Conservation (phyloP, 2,797 vertebrate species). For the Rhincodon typus region DNA sequence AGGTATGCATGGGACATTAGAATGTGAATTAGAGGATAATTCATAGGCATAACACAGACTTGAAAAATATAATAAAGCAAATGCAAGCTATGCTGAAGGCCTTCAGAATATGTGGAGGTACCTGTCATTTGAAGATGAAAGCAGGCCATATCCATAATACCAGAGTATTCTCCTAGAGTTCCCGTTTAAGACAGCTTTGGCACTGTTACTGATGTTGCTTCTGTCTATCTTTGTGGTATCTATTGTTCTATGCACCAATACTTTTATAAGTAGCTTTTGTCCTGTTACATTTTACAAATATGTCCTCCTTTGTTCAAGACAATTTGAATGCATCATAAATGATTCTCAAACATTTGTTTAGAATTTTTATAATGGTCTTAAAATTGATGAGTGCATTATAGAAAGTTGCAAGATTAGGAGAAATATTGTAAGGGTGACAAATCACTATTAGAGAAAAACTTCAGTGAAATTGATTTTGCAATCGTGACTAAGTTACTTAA, state of each 20-base stretch:
- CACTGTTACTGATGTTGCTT: neutral
- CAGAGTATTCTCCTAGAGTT: neutral
- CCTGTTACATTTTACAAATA: neutral
- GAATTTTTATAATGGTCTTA: neutral
- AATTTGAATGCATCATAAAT: neutral
- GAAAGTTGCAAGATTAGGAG: neutral
- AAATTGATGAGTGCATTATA: neutral
- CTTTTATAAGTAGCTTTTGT: neutral
- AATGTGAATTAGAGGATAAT: neutral
- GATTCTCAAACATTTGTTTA: neutral
- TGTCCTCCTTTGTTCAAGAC: neutral
- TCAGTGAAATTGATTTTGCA: neutral
- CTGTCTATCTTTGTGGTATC: neutral
- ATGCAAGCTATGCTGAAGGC: neutral
- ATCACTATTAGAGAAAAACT: neutral
- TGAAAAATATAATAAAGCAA: neutral
- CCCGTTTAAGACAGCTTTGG: neutral
- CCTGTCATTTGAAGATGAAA: neutral
- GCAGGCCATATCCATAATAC: neutral
- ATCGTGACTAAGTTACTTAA: neutral
- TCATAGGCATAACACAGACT: neutral
- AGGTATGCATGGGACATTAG: neutral
- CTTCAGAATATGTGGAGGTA: neutral
- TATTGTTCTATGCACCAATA: neutral
- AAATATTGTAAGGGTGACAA: neutral